Evolutionary conservation across 1,140 invertebrate species (phyloP).

Genomic region (Acyrthosiphon pisum): DNA sequence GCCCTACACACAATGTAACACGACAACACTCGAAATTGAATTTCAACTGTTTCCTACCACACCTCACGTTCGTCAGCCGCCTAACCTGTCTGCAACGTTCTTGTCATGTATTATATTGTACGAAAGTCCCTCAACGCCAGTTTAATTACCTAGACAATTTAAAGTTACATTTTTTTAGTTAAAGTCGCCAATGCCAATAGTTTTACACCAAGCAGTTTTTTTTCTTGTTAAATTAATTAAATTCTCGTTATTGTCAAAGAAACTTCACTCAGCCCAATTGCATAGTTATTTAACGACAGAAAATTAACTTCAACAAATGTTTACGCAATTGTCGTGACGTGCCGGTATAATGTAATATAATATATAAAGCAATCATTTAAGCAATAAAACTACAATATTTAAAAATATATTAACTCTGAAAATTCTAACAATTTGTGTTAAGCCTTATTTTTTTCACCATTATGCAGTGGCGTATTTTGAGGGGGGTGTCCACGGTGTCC

Average conservation of each 20-base stretch:
- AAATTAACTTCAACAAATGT: background rate
- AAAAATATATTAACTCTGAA: background rate
- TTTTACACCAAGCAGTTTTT: background rate
- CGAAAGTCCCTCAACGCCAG: background rate
- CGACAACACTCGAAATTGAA: constrained; percentile 14
- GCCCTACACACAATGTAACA: background rate
- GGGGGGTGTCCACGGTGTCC: no score
- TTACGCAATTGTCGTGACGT: background rate
- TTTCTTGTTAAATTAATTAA: background rate
- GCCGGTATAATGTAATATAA: background rate
- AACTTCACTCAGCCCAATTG: background rate
- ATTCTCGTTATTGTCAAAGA: background rate
- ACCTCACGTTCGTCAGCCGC: background rate
- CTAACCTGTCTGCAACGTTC: background rate
- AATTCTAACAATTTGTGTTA: background rate
- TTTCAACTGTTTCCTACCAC: background rate
- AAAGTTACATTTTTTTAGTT: background rate
- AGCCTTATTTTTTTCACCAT: background rate
- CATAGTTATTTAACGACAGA: background rate
- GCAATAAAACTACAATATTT: background rate
- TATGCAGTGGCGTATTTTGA: no score
- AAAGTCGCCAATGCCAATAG: background rate
- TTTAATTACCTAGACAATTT: constrained; percentile 27
- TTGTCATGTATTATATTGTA: background rate
- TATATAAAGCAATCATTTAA: background rate